These are phyloP conservation scores for Trichonephila clavipes DNA, from an alignment of 1,140 invertebrate genomes.

Conservation along the genomic window DNA sequence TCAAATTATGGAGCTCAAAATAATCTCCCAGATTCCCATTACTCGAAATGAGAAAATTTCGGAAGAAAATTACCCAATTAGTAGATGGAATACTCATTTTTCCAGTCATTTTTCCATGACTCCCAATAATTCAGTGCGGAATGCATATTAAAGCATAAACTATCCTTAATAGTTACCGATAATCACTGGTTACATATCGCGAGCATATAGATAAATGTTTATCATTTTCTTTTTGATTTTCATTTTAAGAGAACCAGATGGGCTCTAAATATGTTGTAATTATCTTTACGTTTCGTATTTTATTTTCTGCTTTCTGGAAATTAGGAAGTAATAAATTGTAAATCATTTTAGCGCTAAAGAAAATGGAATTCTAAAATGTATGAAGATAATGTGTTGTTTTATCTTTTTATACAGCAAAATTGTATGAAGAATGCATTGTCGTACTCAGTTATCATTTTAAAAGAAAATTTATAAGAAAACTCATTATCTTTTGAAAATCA, in stretches of 20 bases:
- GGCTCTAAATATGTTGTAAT: not conserved
- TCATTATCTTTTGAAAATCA: too few relatives aligned
- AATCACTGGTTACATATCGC: not conserved
- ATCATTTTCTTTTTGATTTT: not conserved
- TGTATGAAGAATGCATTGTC: too few relatives aligned
- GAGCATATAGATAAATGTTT: not conserved
- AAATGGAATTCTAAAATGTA: too few relatives aligned
- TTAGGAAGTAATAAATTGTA: too few relatives aligned
- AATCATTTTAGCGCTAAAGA: too few relatives aligned
- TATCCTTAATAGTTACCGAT: not conserved
- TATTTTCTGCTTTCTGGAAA: too few relatives aligned
- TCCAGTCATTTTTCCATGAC: constrained; percentile 4
- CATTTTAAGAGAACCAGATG: not conserved
- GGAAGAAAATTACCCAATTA: constrained; percentile 18
- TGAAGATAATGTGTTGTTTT: too few relatives aligned
- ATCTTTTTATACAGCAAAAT: too few relatives aligned
- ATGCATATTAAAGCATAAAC: not conserved
- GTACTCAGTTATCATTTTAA: too few relatives aligned
- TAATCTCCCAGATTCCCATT: not conserved
- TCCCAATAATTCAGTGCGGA: not conserved
- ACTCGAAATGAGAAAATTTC: not conserved
- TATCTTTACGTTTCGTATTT: too few relatives aligned
- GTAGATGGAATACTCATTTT: not conserved
- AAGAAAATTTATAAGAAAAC: too few relatives aligned
- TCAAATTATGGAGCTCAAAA: not conserved